Evolutionary conservation across 2,113 vertebrate species (phyloP), one percentile per base, ranked within the genome.

Genomic region (Osmerus mordax): DNA sequence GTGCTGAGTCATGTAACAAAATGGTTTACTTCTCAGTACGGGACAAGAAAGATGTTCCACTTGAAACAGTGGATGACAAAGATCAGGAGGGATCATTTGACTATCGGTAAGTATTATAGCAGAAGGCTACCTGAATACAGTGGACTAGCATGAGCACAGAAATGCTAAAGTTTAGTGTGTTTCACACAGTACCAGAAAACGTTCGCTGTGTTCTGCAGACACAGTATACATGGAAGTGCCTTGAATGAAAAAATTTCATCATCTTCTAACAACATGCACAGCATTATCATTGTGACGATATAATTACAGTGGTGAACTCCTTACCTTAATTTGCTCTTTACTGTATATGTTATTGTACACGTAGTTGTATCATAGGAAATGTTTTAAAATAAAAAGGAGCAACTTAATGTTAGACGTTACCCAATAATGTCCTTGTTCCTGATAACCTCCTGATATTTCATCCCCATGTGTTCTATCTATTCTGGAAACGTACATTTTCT

Each of bases 11-110:
- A 51, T n/a, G 47, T 47, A 16, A 41, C 32, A 18, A 12, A 51
- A 18, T 3, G 41, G n/a, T 79, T 61, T 70, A 1, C n/a, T 85
- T 88, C 77, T 70, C 81, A 98, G 96, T 98, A 0, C 91, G 96
- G 73, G 95, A 97, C 73, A 99, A 97, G 77, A 96, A 95, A 84
- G 95, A 96, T 0, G 94, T 97, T 75, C 92, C 95, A 2, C 81
- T 97, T 53, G 96, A 96, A 11, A 91, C 83, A 0, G 86, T 97
- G 70, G 95, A 98, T 85, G 95, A 97, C 76, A 96, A 95, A 55
- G 96, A 97, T 70, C 95, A 96, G 54, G 95, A 98, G 0, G 96
- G 96, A 2, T 95, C 96, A 0, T 99, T 99, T 64, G 97, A 99
- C 88, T 99, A 99, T 91, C 93, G 97, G 97, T 98, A 82, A n/a